phyloP scores from a whole-genome alignment of 2,113 vertebrate genomes.

The Calypte anna region DNA sequence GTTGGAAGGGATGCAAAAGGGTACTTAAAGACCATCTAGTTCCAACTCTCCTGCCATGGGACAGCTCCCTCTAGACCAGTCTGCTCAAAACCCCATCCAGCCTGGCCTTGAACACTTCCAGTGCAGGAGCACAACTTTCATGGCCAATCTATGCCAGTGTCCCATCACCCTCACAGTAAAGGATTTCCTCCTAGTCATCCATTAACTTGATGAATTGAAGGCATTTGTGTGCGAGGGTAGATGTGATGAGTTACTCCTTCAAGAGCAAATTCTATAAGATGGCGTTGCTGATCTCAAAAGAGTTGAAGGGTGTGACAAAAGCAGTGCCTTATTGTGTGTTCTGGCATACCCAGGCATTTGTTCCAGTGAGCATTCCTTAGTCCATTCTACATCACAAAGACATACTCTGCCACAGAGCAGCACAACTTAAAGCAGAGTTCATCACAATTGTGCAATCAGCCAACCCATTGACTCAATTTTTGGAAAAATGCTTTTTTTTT shows the following conservation, averaged over 20 bases:
- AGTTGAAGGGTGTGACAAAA: background rate
- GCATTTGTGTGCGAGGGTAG: background rate
- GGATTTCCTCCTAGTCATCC: background rate
- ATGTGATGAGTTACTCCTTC: background rate
- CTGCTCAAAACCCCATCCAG: no score
- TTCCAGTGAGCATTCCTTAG: background rate
- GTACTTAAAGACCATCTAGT: no score
- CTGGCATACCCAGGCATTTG: accelerated
- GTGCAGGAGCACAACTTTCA: no score
- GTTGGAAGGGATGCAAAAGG: no score
- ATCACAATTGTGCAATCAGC: accelerated
- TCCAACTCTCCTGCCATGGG: no score
- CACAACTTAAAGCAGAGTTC: background rate
- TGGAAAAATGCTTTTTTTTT: background rate
- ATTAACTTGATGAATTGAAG: background rate
- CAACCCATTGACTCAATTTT: background rate
- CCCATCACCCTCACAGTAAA: no score
- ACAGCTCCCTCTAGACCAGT: no score
- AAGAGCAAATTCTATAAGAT: background rate
- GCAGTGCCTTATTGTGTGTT: accelerated
- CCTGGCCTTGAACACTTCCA: no score
- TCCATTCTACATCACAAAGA: background rate
- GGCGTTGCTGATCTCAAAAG: background rate
- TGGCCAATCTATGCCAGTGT: no score
- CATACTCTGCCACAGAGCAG: background rate